Evolutionary conservation across 2,113 vertebrate species (phyloP).

Genomic region (Montifringilla adamsi): DNA sequence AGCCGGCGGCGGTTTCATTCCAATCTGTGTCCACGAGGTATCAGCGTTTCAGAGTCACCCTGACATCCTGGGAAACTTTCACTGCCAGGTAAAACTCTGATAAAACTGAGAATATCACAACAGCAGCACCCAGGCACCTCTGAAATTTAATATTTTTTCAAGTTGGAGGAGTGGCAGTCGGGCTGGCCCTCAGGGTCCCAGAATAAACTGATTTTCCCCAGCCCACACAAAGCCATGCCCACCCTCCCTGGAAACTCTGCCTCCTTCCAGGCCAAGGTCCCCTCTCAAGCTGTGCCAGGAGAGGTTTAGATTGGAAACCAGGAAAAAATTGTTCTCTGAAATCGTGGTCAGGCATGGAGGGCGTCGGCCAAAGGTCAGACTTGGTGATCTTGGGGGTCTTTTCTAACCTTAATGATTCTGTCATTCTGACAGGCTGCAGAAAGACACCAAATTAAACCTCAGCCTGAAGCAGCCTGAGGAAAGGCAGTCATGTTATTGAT

Average conservation of each 20-base stretch:
- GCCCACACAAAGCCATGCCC: not conserved
- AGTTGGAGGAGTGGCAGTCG: accelerated
- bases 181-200: not conserved
- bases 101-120: not conserved
- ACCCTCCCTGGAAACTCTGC: not conserved
- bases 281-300: not conserved
- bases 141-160: not conserved
- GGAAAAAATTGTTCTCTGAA: not conserved
- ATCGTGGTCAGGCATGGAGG: accelerated
- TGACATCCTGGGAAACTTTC: not conserved
- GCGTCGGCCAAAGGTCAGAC: accelerated
- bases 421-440: not conserved
- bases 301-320: not conserved
- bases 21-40: not conserved
- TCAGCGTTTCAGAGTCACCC: not conserved
- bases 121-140: accelerated
- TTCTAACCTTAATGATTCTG: not conserved
- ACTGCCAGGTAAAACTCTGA: not conserved
- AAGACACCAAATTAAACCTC: not conserved
- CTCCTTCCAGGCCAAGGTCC: not conserved
- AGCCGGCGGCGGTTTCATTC: not conserved
- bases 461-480: not conserved
- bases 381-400: not conserved
- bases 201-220: not conserved
- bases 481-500: not conserved